Conservation (phyloP, 2,888 invertebrate species). For the Athetis lepigone region DNA sequence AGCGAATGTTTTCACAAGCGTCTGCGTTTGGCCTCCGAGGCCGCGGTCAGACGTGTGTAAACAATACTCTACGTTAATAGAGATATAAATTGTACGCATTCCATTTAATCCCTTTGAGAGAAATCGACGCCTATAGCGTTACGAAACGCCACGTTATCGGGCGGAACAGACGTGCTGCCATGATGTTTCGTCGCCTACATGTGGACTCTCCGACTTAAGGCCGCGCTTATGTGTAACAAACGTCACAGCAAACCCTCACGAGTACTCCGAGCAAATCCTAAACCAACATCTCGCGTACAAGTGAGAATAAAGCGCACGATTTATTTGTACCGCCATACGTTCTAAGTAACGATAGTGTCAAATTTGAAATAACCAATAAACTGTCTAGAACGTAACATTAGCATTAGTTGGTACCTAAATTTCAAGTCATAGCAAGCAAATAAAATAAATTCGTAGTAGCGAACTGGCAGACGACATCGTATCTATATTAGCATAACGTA, state of each 20-base stretch:
- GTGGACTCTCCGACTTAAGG: slow-evolving; percentile 64
- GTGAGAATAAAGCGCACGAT: slow-evolving; percentile 50
- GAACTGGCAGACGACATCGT: slow-evolving; percentile 78
- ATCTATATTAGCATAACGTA: slow-evolving; percentile 84
- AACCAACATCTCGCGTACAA: slow-evolving; percentile 70
- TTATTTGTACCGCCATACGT: slow-evolving; percentile 55
- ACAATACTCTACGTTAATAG: slow-evolving; percentile 89
- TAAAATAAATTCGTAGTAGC: slow-evolving; percentile 79
- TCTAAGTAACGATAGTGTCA: slow-evolving; percentile 64
- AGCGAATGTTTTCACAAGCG: slow-evolving; percentile 87
- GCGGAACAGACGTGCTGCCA: slow-evolving; percentile 70
- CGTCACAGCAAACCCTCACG: slow-evolving; percentile 69
- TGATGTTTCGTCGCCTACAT: slow-evolving; percentile 55
- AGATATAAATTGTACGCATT: slow-evolving; percentile 89
- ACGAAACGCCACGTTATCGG: slow-evolving; percentile 81
- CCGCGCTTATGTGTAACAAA: slow-evolving; percentile 56
- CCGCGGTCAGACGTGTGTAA: slow-evolving; percentile 84
- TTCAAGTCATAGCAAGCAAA: slow-evolving; percentile 76
- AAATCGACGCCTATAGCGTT: slow-evolving; percentile 80
- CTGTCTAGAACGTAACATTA: slow-evolving; percentile 76
- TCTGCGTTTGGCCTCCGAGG: slow-evolving; percentile 82
- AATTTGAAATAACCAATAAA: slow-evolving; percentile 75
- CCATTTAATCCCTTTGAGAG: slow-evolving; percentile 87
- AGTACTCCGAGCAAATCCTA: slow-evolving; percentile 68
- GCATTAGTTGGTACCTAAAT: slow-evolving; percentile 74